These are phyloP conservation scores for Timema cristinae DNA, from an alignment of 2,888 invertebrate species.

Conservation along the genomic window DNA sequence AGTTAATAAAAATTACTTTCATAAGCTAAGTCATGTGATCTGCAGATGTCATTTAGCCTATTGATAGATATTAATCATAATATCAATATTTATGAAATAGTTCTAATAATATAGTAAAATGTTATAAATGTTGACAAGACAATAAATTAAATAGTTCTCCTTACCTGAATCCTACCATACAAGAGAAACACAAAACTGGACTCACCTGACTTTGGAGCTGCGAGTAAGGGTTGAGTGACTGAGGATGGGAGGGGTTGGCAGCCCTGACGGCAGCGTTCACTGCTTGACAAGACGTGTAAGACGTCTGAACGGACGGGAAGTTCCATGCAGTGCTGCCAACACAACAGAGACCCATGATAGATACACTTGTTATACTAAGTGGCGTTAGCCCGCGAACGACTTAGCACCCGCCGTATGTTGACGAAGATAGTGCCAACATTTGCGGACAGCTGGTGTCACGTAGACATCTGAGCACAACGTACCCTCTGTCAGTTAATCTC, in stretches of 20 bases:
- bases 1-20: too few relatives aligned
- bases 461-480: not conserved
- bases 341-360: slow-evolving; percentile 23
- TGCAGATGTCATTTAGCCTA: too few relatives aligned
- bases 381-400: too few relatives aligned
- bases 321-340: slow-evolving; percentile 41
- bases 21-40: too few relatives aligned
- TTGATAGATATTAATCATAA: too few relatives aligned
- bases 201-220: slow-evolving; percentile 32
- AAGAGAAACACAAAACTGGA: not conserved
- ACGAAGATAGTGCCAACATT: too few relatives aligned
- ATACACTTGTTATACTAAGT: slow-evolving; percentile 17
- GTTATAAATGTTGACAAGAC: too few relatives aligned
- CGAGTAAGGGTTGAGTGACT: slow-evolving; percentile 31
- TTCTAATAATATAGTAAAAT: too few relatives aligned
- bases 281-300: slow-evolving; percentile 46
- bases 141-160: too few relatives aligned
- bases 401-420: too few relatives aligned
- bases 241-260: slow-evolving; percentile 20
- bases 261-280: slow-evolving; percentile 28
- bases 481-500: not conserved
- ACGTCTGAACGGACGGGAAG: slow-evolving; percentile 42
- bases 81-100: too few relatives aligned
- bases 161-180: too few relatives aligned
- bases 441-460: not conserved